A percentile compares a stretch with the other conserved stretches of the same genome.
Conservation (phyloP, 2,888 invertebrate genomes). For the Abrostola triplasia region DNA sequence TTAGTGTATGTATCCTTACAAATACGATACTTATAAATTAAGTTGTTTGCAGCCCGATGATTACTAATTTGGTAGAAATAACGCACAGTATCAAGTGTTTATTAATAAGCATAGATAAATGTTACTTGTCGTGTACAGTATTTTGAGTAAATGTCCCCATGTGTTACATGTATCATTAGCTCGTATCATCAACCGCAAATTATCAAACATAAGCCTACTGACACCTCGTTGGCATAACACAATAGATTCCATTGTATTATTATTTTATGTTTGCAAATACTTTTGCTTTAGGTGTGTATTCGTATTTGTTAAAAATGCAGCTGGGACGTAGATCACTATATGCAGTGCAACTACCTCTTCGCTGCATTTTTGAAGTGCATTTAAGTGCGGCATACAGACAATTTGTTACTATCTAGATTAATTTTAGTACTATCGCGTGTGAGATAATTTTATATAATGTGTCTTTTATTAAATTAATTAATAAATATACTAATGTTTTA, state of each 20-base stretch:
- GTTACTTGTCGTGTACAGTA: constrained; percentile 32
- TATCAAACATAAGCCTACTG: constrained; percentile 17
- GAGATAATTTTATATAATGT: constrained; percentile 54
- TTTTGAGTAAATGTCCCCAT: constrained; percentile 45
- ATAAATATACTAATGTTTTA: constrained; percentile 38
- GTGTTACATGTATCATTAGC: constrained; percentile 34
- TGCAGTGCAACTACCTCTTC: constrained; percentile 48
- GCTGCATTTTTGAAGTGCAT: constrained; percentile 72
- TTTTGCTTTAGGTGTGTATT: constrained; percentile 52
- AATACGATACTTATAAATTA: not conserved
- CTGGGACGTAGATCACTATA: constrained; percentile 46
- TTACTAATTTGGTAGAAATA: constrained; percentile 17
- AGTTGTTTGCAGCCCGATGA: constrained; percentile 9
- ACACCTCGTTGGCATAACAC: constrained; percentile 23
- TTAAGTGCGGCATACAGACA: constrained; percentile 64
- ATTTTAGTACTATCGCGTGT: constrained; percentile 62
- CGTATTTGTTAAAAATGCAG: constrained; percentile 63
- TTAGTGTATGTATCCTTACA: not conserved
- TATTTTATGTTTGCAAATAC: constrained; percentile 40
- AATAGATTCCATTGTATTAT: constrained; percentile 39
- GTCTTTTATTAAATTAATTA: constrained; percentile 48
- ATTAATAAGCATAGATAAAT: constrained; percentile 37
- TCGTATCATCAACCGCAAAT: constrained; percentile 17
- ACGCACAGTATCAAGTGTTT: constrained; percentile 16
- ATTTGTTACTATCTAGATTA: constrained; percentile 53